Evolutionary conservation across 2,797 vertebrate species (phyloP).

Genomic region (Acestrorhynchus altus): DNA sequence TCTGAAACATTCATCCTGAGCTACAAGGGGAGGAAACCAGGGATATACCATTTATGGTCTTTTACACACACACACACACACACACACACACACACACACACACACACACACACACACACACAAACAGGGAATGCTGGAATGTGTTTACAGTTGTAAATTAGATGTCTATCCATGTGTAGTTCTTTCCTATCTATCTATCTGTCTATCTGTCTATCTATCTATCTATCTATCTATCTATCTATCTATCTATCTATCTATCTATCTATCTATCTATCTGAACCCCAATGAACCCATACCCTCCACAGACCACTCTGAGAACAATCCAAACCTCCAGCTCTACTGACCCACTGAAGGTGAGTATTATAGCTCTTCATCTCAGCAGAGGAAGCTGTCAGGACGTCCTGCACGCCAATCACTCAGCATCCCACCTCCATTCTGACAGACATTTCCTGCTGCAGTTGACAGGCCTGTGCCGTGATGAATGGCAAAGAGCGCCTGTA

Average conservation of each 20-base stretch:
- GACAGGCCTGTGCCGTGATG: constrained; percentile 49
- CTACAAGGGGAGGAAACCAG: constrained; percentile 51
- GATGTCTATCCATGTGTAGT: constrained; percentile 56
- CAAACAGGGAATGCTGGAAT: constrained; percentile 64
- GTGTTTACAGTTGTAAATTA: constrained; percentile 74
- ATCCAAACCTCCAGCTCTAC: not conserved
- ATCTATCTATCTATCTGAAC: not conserved
- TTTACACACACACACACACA: constrained; percentile 29
- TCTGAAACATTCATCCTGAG: constrained; percentile 48
- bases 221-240: not conserved
- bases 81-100: constrained; percentile 40
- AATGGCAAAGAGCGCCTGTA: constrained; percentile 43
- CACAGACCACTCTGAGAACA: not conserved
- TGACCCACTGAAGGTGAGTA: not conserved
- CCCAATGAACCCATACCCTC: too few species aligned
- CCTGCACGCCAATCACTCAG: constrained; percentile 57
- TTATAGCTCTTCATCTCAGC: constrained; percentile 36
- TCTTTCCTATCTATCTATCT: not conserved
- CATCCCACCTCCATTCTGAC: constrained; percentile 52
- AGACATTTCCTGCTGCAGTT: constrained; percentile 56
- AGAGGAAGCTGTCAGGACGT: constrained; percentile 47
- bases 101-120: constrained; percentile 52
- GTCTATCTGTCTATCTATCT: not conserved
- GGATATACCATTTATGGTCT: constrained; percentile 49
- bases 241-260: too few species aligned